These are phyloP conservation scores for Temnopleurus reevesii DNA, from an alignment of 53 echinoderm and acorn worm genomes.

Conservation along the genomic window DNA sequence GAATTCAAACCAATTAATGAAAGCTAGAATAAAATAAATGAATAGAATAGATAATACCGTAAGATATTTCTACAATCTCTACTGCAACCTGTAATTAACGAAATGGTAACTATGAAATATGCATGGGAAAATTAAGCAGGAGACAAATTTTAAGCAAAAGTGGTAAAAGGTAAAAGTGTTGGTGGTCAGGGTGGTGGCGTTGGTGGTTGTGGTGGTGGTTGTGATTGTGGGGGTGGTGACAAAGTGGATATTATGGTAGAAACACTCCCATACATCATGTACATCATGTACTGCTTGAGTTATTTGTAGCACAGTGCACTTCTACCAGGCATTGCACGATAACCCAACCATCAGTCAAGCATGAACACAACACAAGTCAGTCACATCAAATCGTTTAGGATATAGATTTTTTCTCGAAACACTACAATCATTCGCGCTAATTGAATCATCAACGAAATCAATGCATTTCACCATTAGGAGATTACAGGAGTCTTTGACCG, in stretches of 20 bases:
- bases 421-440: not conserved
- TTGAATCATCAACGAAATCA: slow-evolving; percentile 25
- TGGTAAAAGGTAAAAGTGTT: not conserved
- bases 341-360: too few relatives aligned
- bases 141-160: too few relatives aligned
- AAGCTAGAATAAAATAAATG: too few relatives aligned
- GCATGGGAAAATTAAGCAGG: too few relatives aligned
- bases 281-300: too few relatives aligned
- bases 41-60: too few relatives aligned
- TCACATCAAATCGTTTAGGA: not conserved
- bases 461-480: not conserved
- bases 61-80: too few relatives aligned
- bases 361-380: not conserved
- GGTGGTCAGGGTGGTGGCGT: not conserved
- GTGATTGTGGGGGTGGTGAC: not conserved
- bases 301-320: too few relatives aligned
- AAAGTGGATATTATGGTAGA: not conserved
- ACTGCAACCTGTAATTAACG: too few relatives aligned
- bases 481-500: slow-evolving; percentile 18
- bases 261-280: not conserved
- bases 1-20: too few relatives aligned
- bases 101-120: too few relatives aligned
- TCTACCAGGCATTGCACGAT: too few relatives aligned
- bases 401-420: slow-evolving; percentile 10
- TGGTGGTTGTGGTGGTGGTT: not conserved